These are phyloP conservation scores for Premnoplex brunnescens DNA, from an alignment of 2,797 vertebrate genomes.

Conservation along the genomic window DNA sequence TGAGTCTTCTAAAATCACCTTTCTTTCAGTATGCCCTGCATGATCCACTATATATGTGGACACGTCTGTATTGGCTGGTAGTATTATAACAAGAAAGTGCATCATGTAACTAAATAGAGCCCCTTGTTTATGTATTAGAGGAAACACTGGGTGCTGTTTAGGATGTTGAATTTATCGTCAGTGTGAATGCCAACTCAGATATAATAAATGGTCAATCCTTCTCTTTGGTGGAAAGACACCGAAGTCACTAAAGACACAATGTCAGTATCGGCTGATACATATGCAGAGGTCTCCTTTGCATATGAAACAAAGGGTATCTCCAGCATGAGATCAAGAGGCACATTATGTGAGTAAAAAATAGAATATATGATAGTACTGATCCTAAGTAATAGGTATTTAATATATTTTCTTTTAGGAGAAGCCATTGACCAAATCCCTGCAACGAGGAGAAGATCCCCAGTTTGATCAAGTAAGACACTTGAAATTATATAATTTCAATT, in stretches of 20 bases:
- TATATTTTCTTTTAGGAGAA: conserved; percentile 86
- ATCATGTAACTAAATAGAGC: not conserved
- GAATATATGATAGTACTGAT: not conserved
- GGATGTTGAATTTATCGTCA: not conserved
- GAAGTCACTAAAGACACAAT: not conserved
- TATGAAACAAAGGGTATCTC: not conserved
- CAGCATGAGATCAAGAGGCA: not conserved
- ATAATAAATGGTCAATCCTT: not conserved
- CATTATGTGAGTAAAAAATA: not conserved
- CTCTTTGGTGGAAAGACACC: not conserved
- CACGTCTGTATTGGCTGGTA: not conserved
- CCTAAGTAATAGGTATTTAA: not conserved
- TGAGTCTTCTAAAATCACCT: not conserved
- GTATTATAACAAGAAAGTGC: not conserved
- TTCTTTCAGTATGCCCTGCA: not conserved
- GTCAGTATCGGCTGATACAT: not conserved
- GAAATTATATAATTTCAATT: not conserved
- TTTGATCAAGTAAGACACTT: conserved; percentile 93
- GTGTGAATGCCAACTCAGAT: not conserved
- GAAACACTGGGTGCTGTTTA: not conserved
- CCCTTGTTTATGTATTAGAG: not conserved
- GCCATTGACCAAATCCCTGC: conserved; percentile 93
- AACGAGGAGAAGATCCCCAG: conserved; percentile 94
- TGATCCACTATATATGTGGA: not conserved
- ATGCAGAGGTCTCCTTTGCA: not conserved